Conservation (phyloP, 1,140 invertebrate genomes). For the Aphidius ervi region DNA sequence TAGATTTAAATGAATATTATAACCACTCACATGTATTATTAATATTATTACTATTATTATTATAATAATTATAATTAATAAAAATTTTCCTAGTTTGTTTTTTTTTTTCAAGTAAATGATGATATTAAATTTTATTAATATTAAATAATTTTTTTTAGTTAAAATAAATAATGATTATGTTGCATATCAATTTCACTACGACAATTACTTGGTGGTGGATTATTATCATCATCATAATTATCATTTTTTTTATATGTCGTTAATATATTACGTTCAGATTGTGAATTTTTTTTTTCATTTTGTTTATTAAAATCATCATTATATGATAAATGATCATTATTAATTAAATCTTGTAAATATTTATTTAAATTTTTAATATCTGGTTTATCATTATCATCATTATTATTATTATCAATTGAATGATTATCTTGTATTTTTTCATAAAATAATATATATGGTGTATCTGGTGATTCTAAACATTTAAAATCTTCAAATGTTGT, state of each 20-base stretch:
- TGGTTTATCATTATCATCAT: conserved; percentile 38
- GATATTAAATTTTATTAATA: too few relatives aligned
- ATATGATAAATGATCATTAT: conserved; percentile 42
- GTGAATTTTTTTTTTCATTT: conserved; percentile 31
- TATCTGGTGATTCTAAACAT: conserved; percentile 65
- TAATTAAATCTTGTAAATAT: conserved; percentile 50
- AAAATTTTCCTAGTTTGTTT: too few relatives aligned
- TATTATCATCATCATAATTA: conserved; percentile 40
- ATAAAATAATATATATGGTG: conserved; percentile 81
- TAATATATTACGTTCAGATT: conserved; percentile 14
- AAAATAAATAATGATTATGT: conserved; percentile 33
- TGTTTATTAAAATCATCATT: conserved; percentile 39
- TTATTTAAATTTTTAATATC: conserved; percentile 44
- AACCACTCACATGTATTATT: too few relatives aligned
- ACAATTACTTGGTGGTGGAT: conserved; percentile 43
- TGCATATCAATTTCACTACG: conserved; percentile 35
- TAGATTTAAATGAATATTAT: too few relatives aligned
- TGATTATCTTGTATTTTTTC: conserved; percentile 31
- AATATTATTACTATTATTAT: too few relatives aligned
- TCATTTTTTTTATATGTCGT: conserved; percentile 28
- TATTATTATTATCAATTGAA: conserved; percentile 36
- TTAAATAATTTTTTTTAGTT: not conserved
- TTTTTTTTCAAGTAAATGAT: not conserved
- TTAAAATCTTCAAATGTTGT: conserved; percentile 62
- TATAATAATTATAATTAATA: too few relatives aligned